phyloP scores from a whole-genome alignment of 2,113 vertebrate genomes.

The Oostethus manadensis region DNA sequence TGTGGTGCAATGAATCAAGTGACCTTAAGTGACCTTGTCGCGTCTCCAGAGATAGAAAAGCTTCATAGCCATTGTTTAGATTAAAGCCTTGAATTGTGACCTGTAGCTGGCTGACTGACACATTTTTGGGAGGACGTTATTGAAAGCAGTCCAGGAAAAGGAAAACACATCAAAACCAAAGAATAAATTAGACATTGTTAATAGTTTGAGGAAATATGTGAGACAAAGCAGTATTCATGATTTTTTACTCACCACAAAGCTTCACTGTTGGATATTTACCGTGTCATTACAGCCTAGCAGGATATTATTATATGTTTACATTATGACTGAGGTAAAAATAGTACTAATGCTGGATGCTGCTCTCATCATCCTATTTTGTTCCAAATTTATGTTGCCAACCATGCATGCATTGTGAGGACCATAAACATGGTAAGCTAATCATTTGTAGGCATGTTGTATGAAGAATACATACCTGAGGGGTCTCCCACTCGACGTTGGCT shows the following conservation, averaged over 20 bases:
- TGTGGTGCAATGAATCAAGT: too few relatives aligned
- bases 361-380: background rate
- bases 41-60: background rate
- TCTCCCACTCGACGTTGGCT: constrained; percentile 30
- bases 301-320: background rate
- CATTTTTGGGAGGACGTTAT: background rate
- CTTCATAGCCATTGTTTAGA: background rate
- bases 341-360: background rate
- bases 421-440: constrained; percentile 13
- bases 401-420: background rate
- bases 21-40: background rate
- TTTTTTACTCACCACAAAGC: constrained; percentile 3
- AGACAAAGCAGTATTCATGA: constrained; percentile 7
- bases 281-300: constrained; percentile 1
- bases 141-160: background rate
- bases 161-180: background rate
- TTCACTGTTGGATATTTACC: constrained; percentile 2
- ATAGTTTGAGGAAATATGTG: constrained; percentile 6
- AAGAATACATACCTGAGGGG: constrained; percentile 13
- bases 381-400: background rate
- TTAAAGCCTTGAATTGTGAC: background rate
- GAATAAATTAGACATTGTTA: background rate
- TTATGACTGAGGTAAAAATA: constrained; percentile 8
- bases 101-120: constrained; percentile 5
- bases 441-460: constrained; percentile 14